Conservation (phyloP, 2,888 invertebrate genomes). For the Lycophotia porphyrea region DNA sequence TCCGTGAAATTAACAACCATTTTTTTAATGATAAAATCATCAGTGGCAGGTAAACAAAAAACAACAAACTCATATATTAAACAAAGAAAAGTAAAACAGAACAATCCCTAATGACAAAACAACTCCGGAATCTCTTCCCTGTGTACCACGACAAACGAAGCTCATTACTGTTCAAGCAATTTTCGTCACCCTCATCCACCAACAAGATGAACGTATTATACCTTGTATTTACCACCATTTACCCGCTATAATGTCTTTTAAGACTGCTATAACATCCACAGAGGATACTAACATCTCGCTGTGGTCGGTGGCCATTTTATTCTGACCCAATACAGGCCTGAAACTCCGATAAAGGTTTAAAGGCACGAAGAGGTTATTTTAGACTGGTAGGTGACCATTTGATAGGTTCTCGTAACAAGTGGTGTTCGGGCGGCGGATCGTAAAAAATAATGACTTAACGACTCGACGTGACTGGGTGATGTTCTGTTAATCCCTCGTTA, state of each 20-base stretch:
- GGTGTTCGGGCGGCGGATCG: constrained; percentile 62
- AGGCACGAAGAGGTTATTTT: constrained; percentile 53
- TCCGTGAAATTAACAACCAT: not conserved
- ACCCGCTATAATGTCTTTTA: constrained; percentile 64
- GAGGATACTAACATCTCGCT: constrained; percentile 65
- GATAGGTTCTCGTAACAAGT: constrained; percentile 73
- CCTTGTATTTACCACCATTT: constrained; percentile 59
- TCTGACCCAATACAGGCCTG: constrained; percentile 46
- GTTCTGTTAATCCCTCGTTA: constrained; percentile 60
- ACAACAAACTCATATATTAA: not conserved
- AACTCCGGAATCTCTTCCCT: constrained; percentile 5
- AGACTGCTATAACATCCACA: constrained; percentile 59
- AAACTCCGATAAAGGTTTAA: constrained; percentile 27
- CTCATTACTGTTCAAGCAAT: constrained; percentile 38
- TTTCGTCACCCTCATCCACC: constrained; percentile 35
- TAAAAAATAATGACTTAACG: constrained; percentile 73
- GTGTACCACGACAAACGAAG: constrained; percentile 29
- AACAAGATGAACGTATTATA: constrained; percentile 40
- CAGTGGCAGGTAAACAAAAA: not conserved
- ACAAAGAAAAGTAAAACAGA: not conserved
- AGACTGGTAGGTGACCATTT: constrained; percentile 63
- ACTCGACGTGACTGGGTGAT: constrained; percentile 54
- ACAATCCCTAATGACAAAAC: constrained; percentile 19
- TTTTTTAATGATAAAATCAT: not conserved
- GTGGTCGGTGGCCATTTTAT: constrained; percentile 50